Conservation (phyloP, 2,888 invertebrate genomes). For the Meta bourneti region DNA sequence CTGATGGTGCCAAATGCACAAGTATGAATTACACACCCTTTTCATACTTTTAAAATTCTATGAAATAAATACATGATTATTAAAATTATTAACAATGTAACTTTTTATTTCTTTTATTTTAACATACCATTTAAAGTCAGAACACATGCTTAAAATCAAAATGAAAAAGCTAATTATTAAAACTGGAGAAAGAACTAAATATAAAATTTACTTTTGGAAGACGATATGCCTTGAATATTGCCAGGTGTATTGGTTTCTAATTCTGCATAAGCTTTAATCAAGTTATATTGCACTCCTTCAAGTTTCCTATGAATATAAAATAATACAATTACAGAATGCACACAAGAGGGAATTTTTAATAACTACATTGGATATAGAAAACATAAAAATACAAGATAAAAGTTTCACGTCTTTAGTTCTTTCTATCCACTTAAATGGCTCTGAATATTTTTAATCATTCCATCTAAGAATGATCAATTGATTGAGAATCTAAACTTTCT, state of each 20-base stretch:
- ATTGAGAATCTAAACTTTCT: no score
- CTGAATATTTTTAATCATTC: no score
- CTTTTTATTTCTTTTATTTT: not conserved
- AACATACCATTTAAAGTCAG: not conserved
- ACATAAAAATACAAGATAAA: no score
- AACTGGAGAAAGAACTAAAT: not conserved
- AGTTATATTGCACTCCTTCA: slow-evolving; percentile 89
- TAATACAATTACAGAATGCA: not conserved
- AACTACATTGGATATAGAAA: no score
- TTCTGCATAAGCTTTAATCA: slow-evolving; percentile 94
- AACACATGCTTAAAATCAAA: not conserved
- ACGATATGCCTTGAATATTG: slow-evolving; percentile 90
- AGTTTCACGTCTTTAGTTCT: no score
- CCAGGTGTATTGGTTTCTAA: slow-evolving; percentile 94
- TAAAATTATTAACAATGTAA: not conserved
- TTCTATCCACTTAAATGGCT: no score
- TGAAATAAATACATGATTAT: not conserved
- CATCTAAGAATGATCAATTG: no score
- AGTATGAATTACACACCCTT: no score
- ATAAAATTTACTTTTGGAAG: slow-evolving; percentile 51
- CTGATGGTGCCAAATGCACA: no score
- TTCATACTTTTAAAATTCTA: not conserved
- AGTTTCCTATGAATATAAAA: slow-evolving; percentile 83
- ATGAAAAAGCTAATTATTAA: not conserved
- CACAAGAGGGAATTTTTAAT: no score